These are phyloP conservation scores for Rotaria sp. DNA, from an alignment of 2,888 invertebrate species.

Conservation along the genomic window DNA sequence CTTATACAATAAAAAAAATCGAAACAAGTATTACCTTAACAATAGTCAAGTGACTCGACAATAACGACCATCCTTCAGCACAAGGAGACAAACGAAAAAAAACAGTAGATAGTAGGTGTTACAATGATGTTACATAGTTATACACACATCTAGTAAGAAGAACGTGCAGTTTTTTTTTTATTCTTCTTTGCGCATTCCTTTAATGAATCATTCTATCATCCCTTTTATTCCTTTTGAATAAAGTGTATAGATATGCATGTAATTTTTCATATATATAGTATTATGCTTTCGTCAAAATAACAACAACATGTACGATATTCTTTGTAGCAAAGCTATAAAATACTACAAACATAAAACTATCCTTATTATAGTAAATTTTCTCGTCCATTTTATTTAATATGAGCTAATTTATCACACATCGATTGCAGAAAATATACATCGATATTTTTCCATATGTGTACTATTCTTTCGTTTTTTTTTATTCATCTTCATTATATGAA, in stretches of 20 bases:
- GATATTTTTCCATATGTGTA: background rate
- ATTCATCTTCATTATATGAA: background rate
- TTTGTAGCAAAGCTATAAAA: background rate
- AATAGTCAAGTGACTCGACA: background rate
- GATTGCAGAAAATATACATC: background rate
- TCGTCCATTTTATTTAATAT: background rate
- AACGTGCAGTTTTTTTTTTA: background rate
- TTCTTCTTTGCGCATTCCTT: background rate
- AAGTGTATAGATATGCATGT: background rate
- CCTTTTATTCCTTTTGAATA: background rate
- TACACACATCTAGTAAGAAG: background rate
- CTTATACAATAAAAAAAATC: background rate
- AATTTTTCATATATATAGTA: background rate
- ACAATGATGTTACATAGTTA: background rate
- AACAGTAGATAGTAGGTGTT: background rate
- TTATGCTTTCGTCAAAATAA: background rate
- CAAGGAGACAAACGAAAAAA: background rate
- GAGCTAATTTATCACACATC: background rate
- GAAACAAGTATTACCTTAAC: background rate
- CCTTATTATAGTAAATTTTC: background rate
- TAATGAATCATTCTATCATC: background rate
- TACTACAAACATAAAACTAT: background rate
- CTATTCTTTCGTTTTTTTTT: background rate
- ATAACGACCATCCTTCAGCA: background rate
- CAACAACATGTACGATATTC: background rate